These are phyloP conservation scores for Epistrophe eligans DNA, from an alignment of 2,888 invertebrate genomes.

Conservation along the genomic window DNA sequence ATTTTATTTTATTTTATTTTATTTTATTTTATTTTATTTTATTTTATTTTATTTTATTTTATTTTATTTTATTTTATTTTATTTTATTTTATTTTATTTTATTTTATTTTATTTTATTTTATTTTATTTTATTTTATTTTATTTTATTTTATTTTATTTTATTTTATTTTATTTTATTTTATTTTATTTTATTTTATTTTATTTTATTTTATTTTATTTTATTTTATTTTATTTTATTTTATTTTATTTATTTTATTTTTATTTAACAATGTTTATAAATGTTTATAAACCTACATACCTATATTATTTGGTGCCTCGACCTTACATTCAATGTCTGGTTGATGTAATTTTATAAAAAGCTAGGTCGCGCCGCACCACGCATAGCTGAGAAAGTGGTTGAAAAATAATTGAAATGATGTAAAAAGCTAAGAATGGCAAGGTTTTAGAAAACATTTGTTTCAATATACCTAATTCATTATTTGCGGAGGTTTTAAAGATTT, in stretches of 20 bases:
- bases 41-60: too few species aligned
- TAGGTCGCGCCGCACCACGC: neutral
- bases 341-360: neutral
- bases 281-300: neutral
- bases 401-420: neutral
- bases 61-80: too few species aligned
- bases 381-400: neutral
- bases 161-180: neutral
- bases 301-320: constrained; percentile 32
- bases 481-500: too few species aligned
- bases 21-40: too few species aligned
- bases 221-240: too few species aligned
- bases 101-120: neutral
- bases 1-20: constrained; percentile 6
- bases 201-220: too few species aligned
- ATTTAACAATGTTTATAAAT: neutral
- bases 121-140: too few species aligned
- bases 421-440: neutral
- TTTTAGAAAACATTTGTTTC: neutral
- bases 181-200: neutral
- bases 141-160: too few species aligned
- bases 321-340: constrained; percentile 34
- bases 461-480: too few species aligned
- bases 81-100: constrained; percentile 4
- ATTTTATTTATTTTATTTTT: too few species aligned